phyloP scores from a whole-genome alignment of 2,113 vertebrate genomes.

The Zingel zingel region DNA sequence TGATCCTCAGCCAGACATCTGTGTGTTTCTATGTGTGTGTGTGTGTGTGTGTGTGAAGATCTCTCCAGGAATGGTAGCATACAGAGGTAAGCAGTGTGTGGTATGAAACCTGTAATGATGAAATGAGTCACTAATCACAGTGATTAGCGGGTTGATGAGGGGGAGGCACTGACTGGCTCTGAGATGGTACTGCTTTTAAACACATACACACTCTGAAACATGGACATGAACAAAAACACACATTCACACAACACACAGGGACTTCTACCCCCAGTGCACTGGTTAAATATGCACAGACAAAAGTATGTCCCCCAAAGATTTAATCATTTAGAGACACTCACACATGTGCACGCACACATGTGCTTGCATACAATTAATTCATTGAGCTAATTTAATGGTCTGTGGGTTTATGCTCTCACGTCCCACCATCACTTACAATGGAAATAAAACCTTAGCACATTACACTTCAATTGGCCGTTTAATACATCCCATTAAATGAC shows the following conservation, averaged over 20 bases:
- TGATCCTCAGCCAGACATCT: slow-evolving; percentile 64
- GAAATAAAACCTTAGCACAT: slow-evolving; percentile 73
- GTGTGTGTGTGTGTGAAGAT: slow-evolving; percentile 30
- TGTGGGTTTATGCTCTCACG: slow-evolving; percentile 72
- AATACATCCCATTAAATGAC: slow-evolving; percentile 76
- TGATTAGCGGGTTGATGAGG: slow-evolving; percentile 73
- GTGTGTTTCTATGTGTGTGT: slow-evolving; percentile 5
- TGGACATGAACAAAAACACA: slow-evolving; percentile 4
- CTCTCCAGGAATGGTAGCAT: slow-evolving; percentile 38
- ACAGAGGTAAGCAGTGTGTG: slow-evolving; percentile 55
- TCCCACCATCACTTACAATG: slow-evolving; percentile 73
- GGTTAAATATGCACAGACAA: slow-evolving; percentile 36
- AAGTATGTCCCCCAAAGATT: slow-evolving; percentile 44
- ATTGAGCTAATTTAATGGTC: slow-evolving; percentile 74
- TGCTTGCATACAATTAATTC: slow-evolving; percentile 66
- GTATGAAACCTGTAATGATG: slow-evolving; percentile 76
- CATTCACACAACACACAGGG: background rate
- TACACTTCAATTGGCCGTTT: slow-evolving; percentile 80
- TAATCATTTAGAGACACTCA: slow-evolving; percentile 26
- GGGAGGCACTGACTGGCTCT: slow-evolving; percentile 37
- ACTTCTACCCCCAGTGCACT: background rate
- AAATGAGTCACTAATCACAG: slow-evolving; percentile 80
- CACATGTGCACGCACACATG: slow-evolving; percentile 24
- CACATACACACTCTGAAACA: slow-evolving; percentile 31
- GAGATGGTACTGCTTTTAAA: slow-evolving; percentile 24